These are phyloP conservation scores for Hycleus phaleratus DNA, from an alignment of 1,140 invertebrate genomes.

Conservation along the genomic window DNA sequence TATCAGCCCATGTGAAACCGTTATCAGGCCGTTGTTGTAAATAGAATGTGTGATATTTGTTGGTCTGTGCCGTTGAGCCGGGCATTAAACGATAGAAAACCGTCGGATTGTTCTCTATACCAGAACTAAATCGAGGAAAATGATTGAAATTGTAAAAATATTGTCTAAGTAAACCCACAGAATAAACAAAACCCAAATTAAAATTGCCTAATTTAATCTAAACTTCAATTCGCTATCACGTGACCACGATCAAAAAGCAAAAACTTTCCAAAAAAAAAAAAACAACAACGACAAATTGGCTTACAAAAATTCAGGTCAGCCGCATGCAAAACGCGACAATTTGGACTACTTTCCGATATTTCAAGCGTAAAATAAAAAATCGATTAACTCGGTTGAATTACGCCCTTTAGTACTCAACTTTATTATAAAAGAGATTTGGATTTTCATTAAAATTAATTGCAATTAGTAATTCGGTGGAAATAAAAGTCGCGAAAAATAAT, in stretches of 20 bases:
- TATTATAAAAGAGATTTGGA: too few species aligned
- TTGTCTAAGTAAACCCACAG: too few species aligned
- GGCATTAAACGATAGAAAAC: constrained; percentile 92
- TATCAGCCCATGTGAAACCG: constrained; percentile 86
- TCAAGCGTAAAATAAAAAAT: not conserved
- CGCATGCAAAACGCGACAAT: constrained; percentile 35
- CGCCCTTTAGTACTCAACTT: too few species aligned
- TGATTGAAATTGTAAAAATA: not conserved
- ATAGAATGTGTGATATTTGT: constrained; percentile 93
- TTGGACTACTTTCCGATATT: not conserved
- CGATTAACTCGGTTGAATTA: not conserved
- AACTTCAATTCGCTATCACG: constrained; percentile 17
- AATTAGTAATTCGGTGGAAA: too few species aligned
- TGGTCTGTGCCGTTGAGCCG: constrained; percentile 89
- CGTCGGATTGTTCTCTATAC: constrained; percentile 90
- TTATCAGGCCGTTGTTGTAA: constrained; percentile 86
- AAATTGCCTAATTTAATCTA: not conserved
- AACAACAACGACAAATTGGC: constrained; percentile 25
- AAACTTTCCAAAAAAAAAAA: constrained; percentile 26
- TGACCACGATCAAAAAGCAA: constrained; percentile 34
- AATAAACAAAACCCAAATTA: constrained; percentile 2
- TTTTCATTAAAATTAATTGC: too few species aligned
- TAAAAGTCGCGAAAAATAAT: too few species aligned
- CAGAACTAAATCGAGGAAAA: constrained; percentile 62
- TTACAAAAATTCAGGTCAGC: constrained; percentile 40